Evolutionary conservation across 2,797 vertebrate genomes (phyloP), one percentile per base, ranked within the genome.

Genomic region (Enteromius thamalakanensis): DNA sequence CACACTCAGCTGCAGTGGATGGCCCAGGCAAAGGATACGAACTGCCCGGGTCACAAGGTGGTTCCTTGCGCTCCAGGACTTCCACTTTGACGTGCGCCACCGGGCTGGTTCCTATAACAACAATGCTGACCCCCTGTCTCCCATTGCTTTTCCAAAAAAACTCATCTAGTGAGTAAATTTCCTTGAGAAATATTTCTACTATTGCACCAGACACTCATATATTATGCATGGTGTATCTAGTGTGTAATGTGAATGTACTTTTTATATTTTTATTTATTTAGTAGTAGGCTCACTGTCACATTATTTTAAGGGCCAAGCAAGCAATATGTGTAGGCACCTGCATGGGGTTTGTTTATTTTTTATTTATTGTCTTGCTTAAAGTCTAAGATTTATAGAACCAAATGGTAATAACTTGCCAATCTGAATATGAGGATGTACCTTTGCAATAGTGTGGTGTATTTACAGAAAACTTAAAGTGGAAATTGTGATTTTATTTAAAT

Each of bases 171-270:
- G 45, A 12, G 19, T 37, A 21, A 23, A 79, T 4, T 40, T 37
- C 34, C 15, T 68, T 53, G 4, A 79, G 51, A 69, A 42, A 29
- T 17, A 29, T 70, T 58, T 80, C 6, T 32, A n/a, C 49, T 55
- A 6, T 21, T 80, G 67, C 37, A 60, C 51, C 79, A 71, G 37
- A 45, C 32, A 4, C 4, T 40, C 7, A 51, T 53, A 3, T 53
- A 53, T 53, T 53, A 53, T 53, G 51, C 51, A 9, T 53, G 51
- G 51, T 3, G 51, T 53, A 21, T 53, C 51, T 42, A 58, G 34
- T 29, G 49, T n/a, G 51, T 80, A 42, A 55, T 55, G 21, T 53
- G 67, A 69, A 80, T 45, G 34, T 23, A 32, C 49, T 40, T 70
- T 70, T 80, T 79, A 6, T 34, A 49, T 34, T 34, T 70, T 49